Conservation (phyloP, 2,888 invertebrate species). For the Pheosia tremula region DNA sequence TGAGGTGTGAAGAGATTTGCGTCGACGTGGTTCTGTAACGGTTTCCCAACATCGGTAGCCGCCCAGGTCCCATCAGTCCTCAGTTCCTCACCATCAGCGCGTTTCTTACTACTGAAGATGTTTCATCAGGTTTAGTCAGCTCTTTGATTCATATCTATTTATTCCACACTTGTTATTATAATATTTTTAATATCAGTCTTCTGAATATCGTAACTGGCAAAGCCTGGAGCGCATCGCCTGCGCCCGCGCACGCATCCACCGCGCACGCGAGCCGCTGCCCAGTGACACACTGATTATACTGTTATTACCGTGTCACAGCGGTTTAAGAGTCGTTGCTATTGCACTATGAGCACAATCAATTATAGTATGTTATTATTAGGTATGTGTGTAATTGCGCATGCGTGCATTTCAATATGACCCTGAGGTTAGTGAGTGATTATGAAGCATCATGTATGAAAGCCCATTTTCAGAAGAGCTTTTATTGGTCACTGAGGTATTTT, state of each 20-base stretch:
- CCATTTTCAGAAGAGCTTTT: too few relatives aligned
- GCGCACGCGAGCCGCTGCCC: neutral
- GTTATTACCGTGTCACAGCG: conserved; percentile 3
- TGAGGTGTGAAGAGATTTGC: too few relatives aligned
- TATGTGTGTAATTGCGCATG: conserved; percentile 1
- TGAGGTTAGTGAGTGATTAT: neutral
- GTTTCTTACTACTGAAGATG: too few relatives aligned
- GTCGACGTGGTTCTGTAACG: too few relatives aligned
- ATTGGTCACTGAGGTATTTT: too few relatives aligned
- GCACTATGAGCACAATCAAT: neutral
- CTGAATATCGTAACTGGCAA: neutral
- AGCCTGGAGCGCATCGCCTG: neutral
- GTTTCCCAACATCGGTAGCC: too few relatives aligned
- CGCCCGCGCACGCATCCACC: neutral
- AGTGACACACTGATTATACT: neutral
- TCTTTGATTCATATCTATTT: neutral
- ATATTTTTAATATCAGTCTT: neutral
- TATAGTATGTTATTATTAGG: neutral
- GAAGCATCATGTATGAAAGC: neutral
- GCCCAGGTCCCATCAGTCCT: too few relatives aligned
- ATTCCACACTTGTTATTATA: neutral
- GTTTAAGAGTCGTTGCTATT: neutral
- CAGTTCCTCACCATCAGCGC: too few relatives aligned
- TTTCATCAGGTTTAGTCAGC: neutral
- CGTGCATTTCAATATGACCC: conserved; percentile 1